These are phyloP conservation scores for Festucalex cinctus DNA, from an alignment of 2,113 vertebrate species.

Conservation along the genomic window DNA sequence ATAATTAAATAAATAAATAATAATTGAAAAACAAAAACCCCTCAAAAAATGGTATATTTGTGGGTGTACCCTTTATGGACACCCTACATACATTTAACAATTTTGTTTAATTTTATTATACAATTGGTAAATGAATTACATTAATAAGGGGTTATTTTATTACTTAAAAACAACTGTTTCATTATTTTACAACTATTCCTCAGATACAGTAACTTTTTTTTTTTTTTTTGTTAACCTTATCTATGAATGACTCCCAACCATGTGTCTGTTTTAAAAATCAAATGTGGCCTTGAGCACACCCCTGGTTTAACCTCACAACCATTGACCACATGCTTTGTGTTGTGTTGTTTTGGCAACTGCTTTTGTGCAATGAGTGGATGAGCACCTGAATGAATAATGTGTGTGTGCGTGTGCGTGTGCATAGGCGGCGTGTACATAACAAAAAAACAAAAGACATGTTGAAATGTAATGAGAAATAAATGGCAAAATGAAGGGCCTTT, in stretches of 20 bases:
- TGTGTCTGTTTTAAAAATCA: neutral
- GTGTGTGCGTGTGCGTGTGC: neutral
- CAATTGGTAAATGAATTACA: too few species aligned
- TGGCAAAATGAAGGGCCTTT: neutral
- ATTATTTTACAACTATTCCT: too few species aligned
- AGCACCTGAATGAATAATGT: neutral
- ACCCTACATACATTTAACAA: too few species aligned
- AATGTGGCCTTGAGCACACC: neutral
- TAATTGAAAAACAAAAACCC: too few species aligned
- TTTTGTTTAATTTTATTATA: too few species aligned
- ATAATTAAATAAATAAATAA: too few species aligned
- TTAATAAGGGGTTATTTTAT: too few species aligned
- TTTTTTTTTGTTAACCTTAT: neutral
- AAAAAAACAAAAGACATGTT: neutral
- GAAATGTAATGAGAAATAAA: conserved; percentile 6
- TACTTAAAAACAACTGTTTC: too few species aligned
- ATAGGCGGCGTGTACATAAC: neutral
- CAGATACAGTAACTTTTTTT: too few species aligned
- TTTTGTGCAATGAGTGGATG: neutral
- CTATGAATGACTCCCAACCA: neutral
- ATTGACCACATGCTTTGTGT: conserved; percentile 5
- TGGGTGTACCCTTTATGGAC: too few species aligned
- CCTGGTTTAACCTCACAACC: neutral
- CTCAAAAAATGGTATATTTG: too few species aligned
- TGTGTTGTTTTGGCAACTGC: neutral